These are phyloP conservation scores for Passer domesticus DNA, from an alignment of 2,113 vertebrate genomes.

Conservation along the genomic window DNA sequence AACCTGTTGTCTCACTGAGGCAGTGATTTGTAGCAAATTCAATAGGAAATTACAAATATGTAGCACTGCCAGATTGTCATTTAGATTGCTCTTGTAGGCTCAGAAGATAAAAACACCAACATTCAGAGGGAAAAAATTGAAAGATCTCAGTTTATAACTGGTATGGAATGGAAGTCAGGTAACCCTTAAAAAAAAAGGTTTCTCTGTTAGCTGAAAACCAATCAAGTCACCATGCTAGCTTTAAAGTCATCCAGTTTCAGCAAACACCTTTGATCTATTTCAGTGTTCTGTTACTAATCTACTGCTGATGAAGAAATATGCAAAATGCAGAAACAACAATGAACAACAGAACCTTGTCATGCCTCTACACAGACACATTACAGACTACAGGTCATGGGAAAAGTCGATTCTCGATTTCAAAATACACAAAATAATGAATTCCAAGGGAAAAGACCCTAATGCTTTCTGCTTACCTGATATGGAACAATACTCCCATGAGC, in stretches of 20 bases:
- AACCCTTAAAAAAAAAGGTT: background rate
- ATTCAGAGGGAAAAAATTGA: background rate
- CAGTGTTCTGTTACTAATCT: conserved; percentile 67
- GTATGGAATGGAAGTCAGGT: background rate
- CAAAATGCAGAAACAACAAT: conserved; percentile 26
- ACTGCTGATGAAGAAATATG: conserved; percentile 30
- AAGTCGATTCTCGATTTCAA: background rate
- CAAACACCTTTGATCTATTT: conserved; percentile 61
- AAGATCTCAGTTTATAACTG: background rate
- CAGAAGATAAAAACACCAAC: background rate
- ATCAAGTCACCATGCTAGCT: background rate
- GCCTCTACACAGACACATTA: background rate
- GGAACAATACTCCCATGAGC: conserved; percentile 88
- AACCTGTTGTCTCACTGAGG: background rate
- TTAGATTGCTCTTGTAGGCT: background rate
- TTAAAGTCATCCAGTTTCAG: conserved; percentile 55
- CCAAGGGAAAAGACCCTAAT: background rate
- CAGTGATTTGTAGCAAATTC: background rate
- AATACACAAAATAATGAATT: background rate
- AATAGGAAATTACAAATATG: background rate
- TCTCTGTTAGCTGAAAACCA: background rate
- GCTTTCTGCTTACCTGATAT: conserved; percentile 79
- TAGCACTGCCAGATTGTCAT: background rate
- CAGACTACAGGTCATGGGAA: background rate
- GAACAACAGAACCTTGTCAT: conserved; percentile 60